A percentile compares a stretch with the other conserved stretches of the same genome.
Evolutionary conservation across 1,140 invertebrate genomes (phyloP).

Genomic region (Pissodes strobi): DNA sequence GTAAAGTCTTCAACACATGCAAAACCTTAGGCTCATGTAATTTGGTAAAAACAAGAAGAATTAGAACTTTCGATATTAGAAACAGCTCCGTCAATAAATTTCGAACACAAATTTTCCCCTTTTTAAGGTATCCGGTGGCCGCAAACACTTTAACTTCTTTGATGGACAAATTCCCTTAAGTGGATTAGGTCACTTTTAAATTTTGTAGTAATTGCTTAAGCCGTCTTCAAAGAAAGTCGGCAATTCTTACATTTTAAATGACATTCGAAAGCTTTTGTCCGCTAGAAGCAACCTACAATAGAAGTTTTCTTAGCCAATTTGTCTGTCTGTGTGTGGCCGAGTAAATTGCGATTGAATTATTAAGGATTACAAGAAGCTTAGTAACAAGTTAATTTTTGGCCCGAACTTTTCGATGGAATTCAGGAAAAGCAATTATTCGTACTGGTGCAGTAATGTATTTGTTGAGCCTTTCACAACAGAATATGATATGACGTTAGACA

Average conservation of each 20-base stretch:
- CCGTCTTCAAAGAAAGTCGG: constrained; percentile 5
- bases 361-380: constrained; percentile 8
- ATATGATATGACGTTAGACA: too few species aligned
- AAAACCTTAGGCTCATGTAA: too few species aligned
- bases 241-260: constrained; percentile 5
- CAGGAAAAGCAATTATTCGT: too few species aligned
- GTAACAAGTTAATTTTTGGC: neutral
- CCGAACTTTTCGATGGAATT: too few species aligned
- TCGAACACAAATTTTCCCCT: neutral
- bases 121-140: neutral
- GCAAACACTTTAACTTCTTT: neutral
- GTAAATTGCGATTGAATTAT: neutral
- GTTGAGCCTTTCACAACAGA: too few species aligned
- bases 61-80: too few species aligned
- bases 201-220: constrained; percentile 10
- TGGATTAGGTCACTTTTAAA: constrained; percentile 11
- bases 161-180: constrained; percentile 11
- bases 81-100: too few species aligned
- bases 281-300: neutral
- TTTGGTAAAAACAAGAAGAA: too few species aligned
- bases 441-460: too few species aligned
- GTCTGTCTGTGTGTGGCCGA: neutral
- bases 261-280: constrained; percentile 9
- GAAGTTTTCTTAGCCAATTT: neutral
- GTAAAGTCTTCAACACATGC: too few species aligned